Base-by-base conservation (phyloP, 92 coral and sea anemone genomes). In the Epizoanthus ramosus region DNA sequence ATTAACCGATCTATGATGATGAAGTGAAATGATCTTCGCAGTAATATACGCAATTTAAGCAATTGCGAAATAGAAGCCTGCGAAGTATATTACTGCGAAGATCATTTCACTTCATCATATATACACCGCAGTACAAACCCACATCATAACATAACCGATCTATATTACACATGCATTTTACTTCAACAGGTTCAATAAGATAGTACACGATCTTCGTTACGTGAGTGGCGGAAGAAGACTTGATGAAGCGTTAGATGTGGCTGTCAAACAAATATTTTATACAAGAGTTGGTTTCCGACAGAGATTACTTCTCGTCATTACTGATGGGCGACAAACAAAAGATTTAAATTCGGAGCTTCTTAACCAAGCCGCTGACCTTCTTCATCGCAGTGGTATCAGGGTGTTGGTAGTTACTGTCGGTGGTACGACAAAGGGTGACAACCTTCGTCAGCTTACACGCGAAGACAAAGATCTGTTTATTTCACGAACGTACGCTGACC, bases 401-500 rank as follows among this genome's bases (percentile, higher is more conserved):
- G 81, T 89, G 66, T 89, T 92, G 31, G 89, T 87, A 23, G 89
- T 92, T 47, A 25, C 75, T 35, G 70, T 88, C 23, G 92, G 95
- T 52, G 87, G 58, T 60, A 52, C 80, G 28, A 58, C 85, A 7
- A 85, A 79, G 14, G 53, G 52, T 9, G 79, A 85, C 25, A 73
- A 85, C 31, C 61, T 88, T 31, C 75, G 72, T 18, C 53, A 88
- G 19, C 81, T 91, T 70, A 80, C 91, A 23, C 80, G 79, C 37
- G 68, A 75, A 33, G 57, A 56, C 19, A 65, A 79, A 56, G 73
- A 84, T 68, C 6, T 83, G 74, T 91, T 88, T 57, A 37, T 24
- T 18, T 76, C 80, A 14, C 14, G n/a, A 24, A 83, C 75, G 60
- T 88, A 84, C 75, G 75, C 64, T 57, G 81, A 88, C 21, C 81